Base-by-base conservation (phyloP, 2,797 vertebrate genomes). In the Hirundo rustica region DNA sequence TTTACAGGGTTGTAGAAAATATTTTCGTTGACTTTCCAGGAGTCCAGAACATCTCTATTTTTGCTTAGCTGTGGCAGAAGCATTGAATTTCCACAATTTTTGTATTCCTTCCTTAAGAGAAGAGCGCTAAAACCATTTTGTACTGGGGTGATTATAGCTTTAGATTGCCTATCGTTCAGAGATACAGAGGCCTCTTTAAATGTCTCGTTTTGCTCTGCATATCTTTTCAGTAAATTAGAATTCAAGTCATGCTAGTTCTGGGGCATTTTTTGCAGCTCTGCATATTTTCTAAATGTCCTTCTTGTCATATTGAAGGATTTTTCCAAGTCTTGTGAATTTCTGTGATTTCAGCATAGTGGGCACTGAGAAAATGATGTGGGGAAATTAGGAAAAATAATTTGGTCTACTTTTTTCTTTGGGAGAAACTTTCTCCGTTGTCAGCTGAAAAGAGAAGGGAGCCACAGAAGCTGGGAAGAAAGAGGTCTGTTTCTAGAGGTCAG, bases 201-300 rank as follows among this genome's bases (percentile, higher is more conserved):
- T 78, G 71, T 88, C 61, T 88, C 88, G 30, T 42, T 77, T 53
- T 73, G 51, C 45, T 88, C 72, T 92, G 29, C 51, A 48, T 57
- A 81, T 25, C 22, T 89, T 54, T 91, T 80, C 85, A 68, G 29
- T 65, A 55, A 83, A 92, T 81, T 94, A 78, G 54, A 77, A 95
- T 95, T 84, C 72, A 70, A 75, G 57, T 75, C 74, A 89, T 65
- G 44, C 23, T 70, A 58, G 30, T 67, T 77, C 64, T 81, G 64
- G 66, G 50, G 53, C 57, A 61, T 79, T 85, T 72, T 77, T 82
- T 83, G 32, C 32, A 53, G 61, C 40, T 76, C 13, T 82, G 25
- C 29, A 29, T 53, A 45, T 96, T 93, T 91, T 80, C 64, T 72
- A 72, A 89, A 50, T 8, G 2, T 73, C 45, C 42, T 93, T 85